Percentiles rank a stretch among this genome's conserved stretches.
Evolutionary conservation across 2,797 vertebrate species (phyloP).

Genomic region (Phyllotis vaccarum): DNA sequence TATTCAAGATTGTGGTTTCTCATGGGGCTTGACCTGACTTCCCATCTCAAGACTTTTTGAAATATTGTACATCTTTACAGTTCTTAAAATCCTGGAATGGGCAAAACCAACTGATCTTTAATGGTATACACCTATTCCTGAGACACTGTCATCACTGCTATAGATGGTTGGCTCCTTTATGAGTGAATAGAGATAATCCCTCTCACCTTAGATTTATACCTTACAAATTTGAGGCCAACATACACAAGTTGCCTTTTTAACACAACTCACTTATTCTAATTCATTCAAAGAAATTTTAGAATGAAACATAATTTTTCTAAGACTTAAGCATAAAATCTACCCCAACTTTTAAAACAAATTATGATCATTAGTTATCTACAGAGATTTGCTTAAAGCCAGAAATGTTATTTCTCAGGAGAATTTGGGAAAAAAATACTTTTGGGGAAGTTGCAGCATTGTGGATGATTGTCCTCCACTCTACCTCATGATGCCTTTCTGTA

Average conservation of each 20-base stretch:
- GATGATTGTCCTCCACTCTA: background rate
- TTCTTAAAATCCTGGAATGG: background rate
- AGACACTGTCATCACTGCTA: background rate
- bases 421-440: background rate
- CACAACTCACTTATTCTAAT: conserved; percentile 21
- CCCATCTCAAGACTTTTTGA: background rate
- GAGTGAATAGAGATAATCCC: background rate
- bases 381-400: background rate
- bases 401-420: background rate
- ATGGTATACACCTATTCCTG: background rate
- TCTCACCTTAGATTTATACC: background rate
- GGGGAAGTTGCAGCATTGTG: background rate
- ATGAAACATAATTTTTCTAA: background rate
- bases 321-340: conserved; percentile 30
- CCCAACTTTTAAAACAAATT: background rate
- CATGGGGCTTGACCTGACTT: background rate
- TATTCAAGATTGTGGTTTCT: background rate
- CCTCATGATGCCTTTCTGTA: background rate
- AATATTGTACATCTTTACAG: background rate
- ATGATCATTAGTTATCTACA: background rate
- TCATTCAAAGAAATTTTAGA: conserved; percentile 18
- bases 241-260: background rate
- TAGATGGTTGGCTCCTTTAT: background rate
- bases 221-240: conserved; percentile 2
- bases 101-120: background rate